phyloP scores from a whole-genome alignment of 2,888 invertebrate genomes.

The Cyclophora punctaria region DNA sequence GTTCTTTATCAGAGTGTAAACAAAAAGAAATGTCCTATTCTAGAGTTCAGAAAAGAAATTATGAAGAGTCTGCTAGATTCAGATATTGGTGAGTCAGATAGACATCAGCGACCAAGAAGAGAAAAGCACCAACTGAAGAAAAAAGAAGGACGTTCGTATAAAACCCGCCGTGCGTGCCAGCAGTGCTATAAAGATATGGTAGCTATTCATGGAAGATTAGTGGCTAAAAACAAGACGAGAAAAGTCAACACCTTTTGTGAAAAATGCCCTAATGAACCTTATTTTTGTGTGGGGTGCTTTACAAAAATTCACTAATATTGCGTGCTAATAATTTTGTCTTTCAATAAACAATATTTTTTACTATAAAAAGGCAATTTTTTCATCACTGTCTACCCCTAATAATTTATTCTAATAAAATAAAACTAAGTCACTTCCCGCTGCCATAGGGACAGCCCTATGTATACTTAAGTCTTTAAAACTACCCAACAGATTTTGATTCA shows the following conservation, averaged over 20 bases:
- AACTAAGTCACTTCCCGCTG: no score
- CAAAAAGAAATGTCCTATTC: not conserved
- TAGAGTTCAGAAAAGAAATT: conserved; percentile 1
- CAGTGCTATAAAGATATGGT: conserved; percentile 20
- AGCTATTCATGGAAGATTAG: conserved; percentile 15
- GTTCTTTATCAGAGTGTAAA: not conserved
- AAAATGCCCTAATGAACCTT: conserved; percentile 5
- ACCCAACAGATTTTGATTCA: no score
- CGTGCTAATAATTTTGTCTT: no score
- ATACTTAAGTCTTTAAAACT: no score
- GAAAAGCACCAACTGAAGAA: not conserved
- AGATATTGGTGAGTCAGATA: no score
- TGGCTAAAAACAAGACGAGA: conserved; percentile 25
- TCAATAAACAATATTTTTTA: no score
- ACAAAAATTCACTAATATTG: not conserved
- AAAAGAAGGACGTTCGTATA: conserved; percentile 4
- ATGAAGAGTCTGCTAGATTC: not conserved
- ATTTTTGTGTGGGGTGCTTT: conserved; percentile 2
- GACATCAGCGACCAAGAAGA: not conserved
- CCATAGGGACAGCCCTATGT: no score
- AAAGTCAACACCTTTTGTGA: conserved; percentile 22
- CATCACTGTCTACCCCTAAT: no score
- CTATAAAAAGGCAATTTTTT: no score
- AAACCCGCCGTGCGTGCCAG: conserved; percentile 17
- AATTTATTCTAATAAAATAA: no score